phyloP scores from a whole-genome alignment of 2,888 invertebrate genomes.

The Brachypterus glaber region DNA sequence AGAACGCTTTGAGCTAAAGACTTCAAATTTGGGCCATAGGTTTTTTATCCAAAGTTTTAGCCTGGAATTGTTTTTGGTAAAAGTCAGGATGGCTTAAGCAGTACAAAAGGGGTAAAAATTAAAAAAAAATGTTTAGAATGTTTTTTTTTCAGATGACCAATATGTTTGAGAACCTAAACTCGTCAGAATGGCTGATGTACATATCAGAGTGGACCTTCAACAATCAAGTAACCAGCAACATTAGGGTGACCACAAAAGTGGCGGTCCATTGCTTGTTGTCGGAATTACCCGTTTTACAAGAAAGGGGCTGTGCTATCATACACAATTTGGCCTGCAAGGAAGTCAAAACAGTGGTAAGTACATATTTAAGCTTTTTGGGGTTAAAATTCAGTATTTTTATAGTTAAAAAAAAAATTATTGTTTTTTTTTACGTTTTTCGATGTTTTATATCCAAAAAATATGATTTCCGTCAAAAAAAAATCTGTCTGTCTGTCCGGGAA shows the following conservation, averaged over 20 bases:
- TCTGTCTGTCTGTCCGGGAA: too few relatives aligned
- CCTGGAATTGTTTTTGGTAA: too few relatives aligned
- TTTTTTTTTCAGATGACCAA: conserved; percentile 62
- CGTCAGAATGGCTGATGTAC: conserved; percentile 88
- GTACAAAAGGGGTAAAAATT: too few relatives aligned
- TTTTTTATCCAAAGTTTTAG: too few relatives aligned
- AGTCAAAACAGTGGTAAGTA: conserved; percentile 95
- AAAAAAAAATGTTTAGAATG: too few relatives aligned
- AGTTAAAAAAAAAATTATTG: too few relatives aligned
- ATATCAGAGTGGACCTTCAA: conserved; percentile 84
- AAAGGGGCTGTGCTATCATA: conserved; percentile 75
- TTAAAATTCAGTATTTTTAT: too few relatives aligned
- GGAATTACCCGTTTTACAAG: conserved; percentile 60
- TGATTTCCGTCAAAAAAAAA: too few relatives aligned
- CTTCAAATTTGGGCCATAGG: too few relatives aligned
- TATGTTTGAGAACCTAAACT: conserved; percentile 78
- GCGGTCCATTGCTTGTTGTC: conserved; percentile 77
- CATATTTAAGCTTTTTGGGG: conserved; percentile 35
- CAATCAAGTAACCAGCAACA: conserved; percentile 73
- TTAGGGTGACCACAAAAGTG: conserved; percentile 82
- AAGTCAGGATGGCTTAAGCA: too few relatives aligned
- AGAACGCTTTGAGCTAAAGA: too few relatives aligned
- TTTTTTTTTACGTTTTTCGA: not conserved
- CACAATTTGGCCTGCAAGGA: conserved; percentile 91
- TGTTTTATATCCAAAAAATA: not conserved